These are phyloP conservation scores for Pungitius pungitius DNA, from an alignment of 2,113 vertebrate species.

Conservation along the genomic window DNA sequence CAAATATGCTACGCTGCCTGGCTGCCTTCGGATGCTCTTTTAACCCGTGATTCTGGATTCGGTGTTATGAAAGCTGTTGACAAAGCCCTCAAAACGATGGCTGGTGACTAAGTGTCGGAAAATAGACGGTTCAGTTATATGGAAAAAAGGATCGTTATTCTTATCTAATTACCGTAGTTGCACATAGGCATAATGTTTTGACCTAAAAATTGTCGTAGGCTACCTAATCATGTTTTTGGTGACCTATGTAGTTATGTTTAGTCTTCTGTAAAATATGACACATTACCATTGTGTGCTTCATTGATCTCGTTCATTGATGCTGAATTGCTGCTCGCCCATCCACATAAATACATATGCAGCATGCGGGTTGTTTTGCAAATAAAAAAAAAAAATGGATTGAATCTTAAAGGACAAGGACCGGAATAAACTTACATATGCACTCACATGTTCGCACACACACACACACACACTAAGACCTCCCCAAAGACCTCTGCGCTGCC, in stretches of 20 bases:
- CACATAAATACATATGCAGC: slow-evolving; percentile 7
- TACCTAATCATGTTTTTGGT: not conserved
- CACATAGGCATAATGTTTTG: not conserved
- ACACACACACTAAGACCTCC: slow-evolving; percentile 13
- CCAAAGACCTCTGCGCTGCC: slow-evolving; percentile 32
- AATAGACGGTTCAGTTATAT: not conserved
- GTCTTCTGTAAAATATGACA: slow-evolving; percentile 24
- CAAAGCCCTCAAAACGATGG: not conserved
- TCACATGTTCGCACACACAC: slow-evolving; percentile 28
- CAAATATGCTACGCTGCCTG: not conserved
- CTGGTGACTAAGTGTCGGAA: not conserved
- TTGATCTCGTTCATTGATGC: slow-evolving; percentile 23
- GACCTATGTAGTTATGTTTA: not conserved
- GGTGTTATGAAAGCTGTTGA: not conserved
- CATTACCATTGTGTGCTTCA: slow-evolving; percentile 10
- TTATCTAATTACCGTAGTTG: not conserved
- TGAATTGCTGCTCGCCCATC: slow-evolving; percentile 15
- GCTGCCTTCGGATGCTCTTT: not conserved
- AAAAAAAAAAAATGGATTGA: slow-evolving; percentile 17
- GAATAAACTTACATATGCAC: slow-evolving; percentile 18
- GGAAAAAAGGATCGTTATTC: not conserved
- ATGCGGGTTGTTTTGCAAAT: slow-evolving; percentile 2
- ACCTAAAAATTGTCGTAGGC: not conserved
- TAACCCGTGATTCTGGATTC: not conserved
- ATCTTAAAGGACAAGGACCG: slow-evolving; percentile 12